Evolutionary conservation across 2,113 vertebrate species (phyloP).

Genomic region (Apeltes quadracus): DNA sequence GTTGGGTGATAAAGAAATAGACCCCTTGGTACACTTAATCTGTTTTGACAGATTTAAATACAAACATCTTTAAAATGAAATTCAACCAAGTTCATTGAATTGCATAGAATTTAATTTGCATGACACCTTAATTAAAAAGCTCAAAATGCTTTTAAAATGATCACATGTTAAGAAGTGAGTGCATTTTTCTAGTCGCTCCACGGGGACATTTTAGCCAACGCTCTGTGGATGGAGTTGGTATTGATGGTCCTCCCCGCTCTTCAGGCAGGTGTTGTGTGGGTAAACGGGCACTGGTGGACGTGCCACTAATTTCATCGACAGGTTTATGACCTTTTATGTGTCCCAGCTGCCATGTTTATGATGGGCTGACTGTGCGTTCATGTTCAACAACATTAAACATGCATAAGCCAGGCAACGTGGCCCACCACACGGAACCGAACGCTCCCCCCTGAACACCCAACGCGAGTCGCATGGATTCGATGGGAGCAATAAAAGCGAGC

Average conservation of each 20-base stretch:
- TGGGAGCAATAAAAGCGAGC: conserved; percentile 54
- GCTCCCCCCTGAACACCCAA: conserved; percentile 49
- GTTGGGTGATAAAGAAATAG: conserved; percentile 56
- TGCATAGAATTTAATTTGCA: not conserved
- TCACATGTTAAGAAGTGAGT: not conserved
- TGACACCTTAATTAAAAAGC: not conserved
- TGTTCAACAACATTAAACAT: conserved; percentile 82
- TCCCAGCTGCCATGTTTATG: conserved; percentile 79
- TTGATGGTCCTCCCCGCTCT: conserved; percentile 38
- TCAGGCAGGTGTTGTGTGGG: conserved; percentile 76
- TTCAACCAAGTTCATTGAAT: conserved; percentile 18
- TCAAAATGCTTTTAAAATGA: not conserved
- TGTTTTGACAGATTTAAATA: conserved; percentile 33
- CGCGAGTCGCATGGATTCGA: conserved; percentile 41
- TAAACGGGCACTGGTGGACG: conserved; percentile 75
- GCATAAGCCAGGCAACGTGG: conserved; percentile 71
- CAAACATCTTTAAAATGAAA: conserved; percentile 8
- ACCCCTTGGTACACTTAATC: conserved; percentile 47
- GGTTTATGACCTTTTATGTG: conserved; percentile 78
- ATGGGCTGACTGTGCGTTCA: conserved; percentile 77
- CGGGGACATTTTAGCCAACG: conserved; percentile 11
- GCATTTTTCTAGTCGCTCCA: conserved; percentile 9
- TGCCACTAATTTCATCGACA: conserved; percentile 78
- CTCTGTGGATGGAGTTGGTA: conserved; percentile 24
- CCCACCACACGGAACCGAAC: conserved; percentile 55